Base-by-base conservation (phyloP, 2,797 vertebrate species). In the Pantherophis vulpinus region DNA sequence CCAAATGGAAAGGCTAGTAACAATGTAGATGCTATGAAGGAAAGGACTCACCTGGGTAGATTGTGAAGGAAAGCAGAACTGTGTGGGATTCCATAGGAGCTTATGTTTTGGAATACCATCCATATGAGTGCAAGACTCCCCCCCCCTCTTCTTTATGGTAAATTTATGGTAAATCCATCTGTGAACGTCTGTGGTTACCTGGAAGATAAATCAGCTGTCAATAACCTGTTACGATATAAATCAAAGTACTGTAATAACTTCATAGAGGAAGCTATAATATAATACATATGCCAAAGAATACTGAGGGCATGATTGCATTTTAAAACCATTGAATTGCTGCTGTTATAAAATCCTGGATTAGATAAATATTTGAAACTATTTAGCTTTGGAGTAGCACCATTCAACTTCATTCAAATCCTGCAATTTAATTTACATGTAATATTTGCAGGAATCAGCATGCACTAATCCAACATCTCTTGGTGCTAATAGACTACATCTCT, bases 11-110 rank as follows among this genome's bases (percentile, higher is more conserved):
- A 79, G 37, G 61, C 79, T 63, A 47, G 8, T n/a, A 90, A 61
- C 58, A 60, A 92, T 88, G 92, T 25, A 88, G 91, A 94, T 91
- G 86, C 89, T 13, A 56, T 20, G 89, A 93, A 29, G 1, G 90
- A 91, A 96, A 86, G 20, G 32, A 23, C 83, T 95, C 10, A 79
- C 87, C 87, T 95, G 59, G 88, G 70, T 94, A 93, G 90, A 87
- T 42, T 58, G 20, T 18, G 92, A 55, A 59, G 88, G 91, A 58
- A 87, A 87, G n/a, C 79, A 27, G 74, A 90, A 32, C 47, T 89
- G 27, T 66, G 20, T 93, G 23, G 94, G 91, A 94, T 11, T 23
- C 87, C 90, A 91, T 94, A 66, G 87, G 63, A 95, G 70, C 66
- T 89, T 93, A 87, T 70, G 11, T 86, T 88, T 94, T 94, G 63